phyloP scores from a whole-genome alignment of 2,888 invertebrate species.

The Brachylomia viminalis region DNA sequence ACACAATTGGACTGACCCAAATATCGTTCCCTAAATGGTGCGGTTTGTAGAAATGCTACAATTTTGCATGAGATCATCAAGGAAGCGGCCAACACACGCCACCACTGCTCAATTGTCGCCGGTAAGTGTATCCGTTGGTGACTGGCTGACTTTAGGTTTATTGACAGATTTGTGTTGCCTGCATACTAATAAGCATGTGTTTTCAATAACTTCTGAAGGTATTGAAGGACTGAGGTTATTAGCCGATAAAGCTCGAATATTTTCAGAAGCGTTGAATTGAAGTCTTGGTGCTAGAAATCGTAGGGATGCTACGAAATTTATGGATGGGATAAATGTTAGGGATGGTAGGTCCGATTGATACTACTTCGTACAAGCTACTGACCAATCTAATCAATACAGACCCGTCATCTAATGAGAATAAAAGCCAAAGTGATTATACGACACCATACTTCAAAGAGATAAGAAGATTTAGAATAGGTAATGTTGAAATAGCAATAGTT shows the following conservation, averaged over 20 bases:
- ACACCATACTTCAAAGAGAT: background rate
- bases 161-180: constrained; percentile 44
- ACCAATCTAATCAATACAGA: background rate
- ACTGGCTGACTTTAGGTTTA: constrained; percentile 52
- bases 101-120: constrained; percentile 71
- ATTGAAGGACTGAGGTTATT: background rate
- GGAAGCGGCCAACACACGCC: constrained; percentile 72
- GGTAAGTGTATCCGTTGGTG: constrained; percentile 70
- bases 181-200: constrained; percentile 20
- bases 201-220: constrained; percentile 14
- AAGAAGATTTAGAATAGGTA: background rate
- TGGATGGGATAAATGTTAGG: too few species aligned
- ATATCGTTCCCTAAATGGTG: constrained; percentile 69
- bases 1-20: constrained; percentile 76
- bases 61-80: constrained; percentile 80
- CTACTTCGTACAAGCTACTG: background rate
- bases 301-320: too few species aligned
- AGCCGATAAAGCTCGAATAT: too few species aligned
- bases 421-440: background rate
- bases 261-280: background rate
- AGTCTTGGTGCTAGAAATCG: background rate
- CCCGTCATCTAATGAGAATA: background rate
- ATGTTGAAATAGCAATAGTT: constrained; percentile 30
- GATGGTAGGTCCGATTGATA: background rate
- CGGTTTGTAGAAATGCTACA: constrained; percentile 74